A percentile compares a stretch with the other conserved stretches of the same genome.
phyloP scores from a whole-genome alignment of 2,888 invertebrate species.

The Drosophila colorata region DNA sequence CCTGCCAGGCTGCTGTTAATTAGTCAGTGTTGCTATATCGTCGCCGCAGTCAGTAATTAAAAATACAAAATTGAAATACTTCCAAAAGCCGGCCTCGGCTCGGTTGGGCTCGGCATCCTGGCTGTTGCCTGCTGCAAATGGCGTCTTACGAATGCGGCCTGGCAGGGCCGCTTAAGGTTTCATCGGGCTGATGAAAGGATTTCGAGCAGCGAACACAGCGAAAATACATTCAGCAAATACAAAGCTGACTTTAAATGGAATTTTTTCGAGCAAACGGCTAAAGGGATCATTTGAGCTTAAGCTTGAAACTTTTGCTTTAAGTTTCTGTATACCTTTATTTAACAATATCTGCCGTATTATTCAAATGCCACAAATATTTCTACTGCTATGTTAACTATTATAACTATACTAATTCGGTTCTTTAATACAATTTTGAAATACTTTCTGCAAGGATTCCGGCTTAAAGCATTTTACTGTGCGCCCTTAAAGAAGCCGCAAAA shows the following conservation, averaged over 20 bases:
- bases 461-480: too few species aligned
- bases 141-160: conserved; percentile 18
- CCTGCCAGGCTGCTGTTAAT: conserved; percentile 55
- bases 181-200: conserved; percentile 41
- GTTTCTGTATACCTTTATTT: background rate
- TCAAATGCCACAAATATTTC: too few species aligned
- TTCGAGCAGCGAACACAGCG: conserved; percentile 13
- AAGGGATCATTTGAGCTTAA: conserved; percentile 6
- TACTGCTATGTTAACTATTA: too few species aligned
- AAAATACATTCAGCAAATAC: conserved; percentile 27
- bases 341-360: too few species aligned
- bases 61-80: conserved; percentile 47
- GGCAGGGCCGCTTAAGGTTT: conserved; percentile 28
- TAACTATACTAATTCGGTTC: too few species aligned
- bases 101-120: background rate
- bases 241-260: conserved; percentile 31
- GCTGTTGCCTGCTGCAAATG: background rate
- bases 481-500: background rate
- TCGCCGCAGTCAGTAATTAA: conserved; percentile 58
- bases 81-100: conserved; percentile 4
- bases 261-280: conserved; percentile 1
- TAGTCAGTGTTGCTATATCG: conserved; percentile 45
- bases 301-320: conserved; percentile 7
- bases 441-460: too few species aligned
- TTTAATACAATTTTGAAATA: too few species aligned